phyloP scores from a whole-genome alignment of 2,797 vertebrate genomes.

The Myotis planiceps region DNA sequence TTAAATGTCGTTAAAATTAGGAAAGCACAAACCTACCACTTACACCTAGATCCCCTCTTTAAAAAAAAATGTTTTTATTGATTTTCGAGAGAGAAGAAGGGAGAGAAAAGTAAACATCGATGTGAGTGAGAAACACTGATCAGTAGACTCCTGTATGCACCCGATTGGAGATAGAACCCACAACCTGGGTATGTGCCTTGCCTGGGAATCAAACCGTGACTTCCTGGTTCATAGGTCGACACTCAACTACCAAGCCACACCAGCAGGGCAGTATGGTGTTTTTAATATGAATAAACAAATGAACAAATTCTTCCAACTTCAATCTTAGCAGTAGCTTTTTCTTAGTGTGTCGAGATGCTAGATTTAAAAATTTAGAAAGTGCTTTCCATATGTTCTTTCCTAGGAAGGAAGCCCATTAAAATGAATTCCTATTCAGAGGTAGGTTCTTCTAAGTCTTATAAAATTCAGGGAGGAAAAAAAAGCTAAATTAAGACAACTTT shows the following conservation, averaged over 20 bases:
- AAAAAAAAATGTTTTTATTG: neutral
- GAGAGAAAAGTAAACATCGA: neutral
- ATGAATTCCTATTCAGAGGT: neutral
- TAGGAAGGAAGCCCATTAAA: neutral
- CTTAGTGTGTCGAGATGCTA: neutral
- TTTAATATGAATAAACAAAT: constrained; percentile 29
- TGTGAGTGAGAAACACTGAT: neutral
- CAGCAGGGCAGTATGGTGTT: neutral
- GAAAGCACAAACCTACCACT: neutral
- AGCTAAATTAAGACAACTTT: neutral
- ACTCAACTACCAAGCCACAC: neutral
- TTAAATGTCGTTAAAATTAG: neutral
- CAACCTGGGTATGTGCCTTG: neutral
- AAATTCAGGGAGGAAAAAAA: constrained; percentile 37
- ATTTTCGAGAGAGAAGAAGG: neutral
- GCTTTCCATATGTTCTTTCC: constrained; percentile 5
- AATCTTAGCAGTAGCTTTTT: constrained; percentile 1
- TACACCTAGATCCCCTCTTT: neutral
- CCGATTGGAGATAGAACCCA: neutral
- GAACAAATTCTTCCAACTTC: constrained; percentile 16
- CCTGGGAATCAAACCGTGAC: neutral
- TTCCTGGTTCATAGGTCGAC: neutral
- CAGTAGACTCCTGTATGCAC: neutral
- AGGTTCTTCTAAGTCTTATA: constrained; percentile 21
- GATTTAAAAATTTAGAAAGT: constrained; percentile 8